phyloP scores from a whole-genome alignment of 1,140 invertebrate species.

The Triops longicaudatus region DNA sequence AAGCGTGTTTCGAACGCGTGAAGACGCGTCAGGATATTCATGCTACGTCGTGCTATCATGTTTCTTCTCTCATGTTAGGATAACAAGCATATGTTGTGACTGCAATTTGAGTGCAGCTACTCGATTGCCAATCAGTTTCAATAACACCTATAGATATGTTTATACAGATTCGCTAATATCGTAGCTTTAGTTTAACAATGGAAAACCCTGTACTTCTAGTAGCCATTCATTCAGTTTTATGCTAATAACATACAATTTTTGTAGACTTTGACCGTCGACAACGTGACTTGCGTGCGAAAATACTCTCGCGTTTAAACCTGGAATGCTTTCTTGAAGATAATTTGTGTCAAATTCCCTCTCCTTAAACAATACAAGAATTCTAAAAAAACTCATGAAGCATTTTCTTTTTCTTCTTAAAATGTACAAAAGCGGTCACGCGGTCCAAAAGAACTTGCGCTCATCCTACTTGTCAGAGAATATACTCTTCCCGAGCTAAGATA shows the following conservation, averaged over 20 bases:
- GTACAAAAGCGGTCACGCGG: not conserved
- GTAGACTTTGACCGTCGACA: conserved; percentile 25
- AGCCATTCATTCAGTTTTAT: not conserved
- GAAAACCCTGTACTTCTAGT: not conserved
- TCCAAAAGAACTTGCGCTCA: not conserved
- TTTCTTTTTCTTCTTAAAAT: not conserved
- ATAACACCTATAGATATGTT: too few species aligned
- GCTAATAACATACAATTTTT: not conserved
- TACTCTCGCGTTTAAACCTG: conserved; percentile 21
- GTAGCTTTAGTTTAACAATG: too few species aligned
- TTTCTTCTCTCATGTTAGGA: too few species aligned
- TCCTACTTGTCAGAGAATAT: not conserved
- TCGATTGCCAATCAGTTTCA: too few species aligned
- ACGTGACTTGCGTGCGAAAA: conserved; percentile 22
- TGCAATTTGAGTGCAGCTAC: too few species aligned
- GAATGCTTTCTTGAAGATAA: not conserved
- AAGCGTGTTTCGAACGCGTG: too few species aligned
- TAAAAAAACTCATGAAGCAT: not conserved
- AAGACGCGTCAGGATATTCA: too few species aligned
- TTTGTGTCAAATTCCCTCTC: not conserved
- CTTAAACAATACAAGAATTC: not conserved
- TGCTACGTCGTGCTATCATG: too few species aligned
- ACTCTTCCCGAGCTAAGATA: not conserved
- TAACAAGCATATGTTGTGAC: too few species aligned
- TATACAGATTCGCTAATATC: too few species aligned